Evolutionary conservation across 2,888 invertebrate species (phyloP).

Genomic region (Phaonia tiefii): DNA sequence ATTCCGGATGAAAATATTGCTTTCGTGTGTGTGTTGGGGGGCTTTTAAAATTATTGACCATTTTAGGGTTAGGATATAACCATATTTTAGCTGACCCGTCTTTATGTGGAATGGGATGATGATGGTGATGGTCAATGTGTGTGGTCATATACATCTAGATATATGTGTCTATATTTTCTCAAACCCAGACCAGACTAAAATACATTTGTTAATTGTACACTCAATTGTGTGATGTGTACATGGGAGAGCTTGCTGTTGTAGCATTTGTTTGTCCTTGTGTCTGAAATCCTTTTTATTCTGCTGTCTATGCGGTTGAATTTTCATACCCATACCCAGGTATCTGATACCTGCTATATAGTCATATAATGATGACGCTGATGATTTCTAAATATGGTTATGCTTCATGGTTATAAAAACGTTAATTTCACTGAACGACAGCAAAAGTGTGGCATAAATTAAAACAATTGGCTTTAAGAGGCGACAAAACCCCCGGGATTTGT

Average conservation of each 20-base stretch:
- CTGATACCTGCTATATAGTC: neutral
- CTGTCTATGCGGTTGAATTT: neutral
- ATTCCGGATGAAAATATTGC: too few relatives aligned
- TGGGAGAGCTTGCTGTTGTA: conserved; percentile 4
- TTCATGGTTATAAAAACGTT: conserved; percentile 5
- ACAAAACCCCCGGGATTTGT: too few relatives aligned
- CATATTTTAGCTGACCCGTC: conserved; percentile 33
- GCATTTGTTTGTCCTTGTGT: conserved; percentile 3
- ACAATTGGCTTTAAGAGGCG: neutral
- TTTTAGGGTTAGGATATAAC: conserved; percentile 9
- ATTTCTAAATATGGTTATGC: conserved; percentile 29
- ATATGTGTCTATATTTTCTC: conserved; percentile 25
- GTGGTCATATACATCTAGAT: neutral
- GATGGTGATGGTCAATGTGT: conserved; percentile 18
- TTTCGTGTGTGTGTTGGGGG: conserved; percentile 2
- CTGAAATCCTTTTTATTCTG: neutral
- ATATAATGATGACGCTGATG: conserved; percentile 2
- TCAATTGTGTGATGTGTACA: conserved; percentile 47
- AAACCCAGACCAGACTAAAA: conserved; percentile 59
- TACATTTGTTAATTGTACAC: conserved; percentile 64
- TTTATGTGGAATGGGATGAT: neutral
- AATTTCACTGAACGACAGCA: neutral
- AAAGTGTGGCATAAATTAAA: conserved; percentile 26
- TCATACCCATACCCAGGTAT: neutral
- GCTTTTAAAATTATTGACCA: conserved; percentile 28